Conservation (phyloP, 2,888 invertebrate genomes). For the Tetranychus truncatus region DNA sequence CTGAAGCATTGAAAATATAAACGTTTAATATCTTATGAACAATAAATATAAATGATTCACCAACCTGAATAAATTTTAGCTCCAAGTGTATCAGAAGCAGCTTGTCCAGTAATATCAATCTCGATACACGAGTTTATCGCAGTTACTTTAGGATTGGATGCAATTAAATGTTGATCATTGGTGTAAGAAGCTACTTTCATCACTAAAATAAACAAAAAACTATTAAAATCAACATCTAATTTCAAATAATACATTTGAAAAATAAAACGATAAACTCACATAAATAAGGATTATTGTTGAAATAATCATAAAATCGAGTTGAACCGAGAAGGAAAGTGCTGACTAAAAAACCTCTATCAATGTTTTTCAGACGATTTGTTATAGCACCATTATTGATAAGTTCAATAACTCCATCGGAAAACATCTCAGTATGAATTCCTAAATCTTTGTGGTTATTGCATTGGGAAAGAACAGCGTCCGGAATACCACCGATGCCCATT, state of each 20-base stretch:
- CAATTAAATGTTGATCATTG: constrained; percentile 51
- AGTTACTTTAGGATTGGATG: constrained; percentile 70
- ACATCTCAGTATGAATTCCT: constrained; percentile 38
- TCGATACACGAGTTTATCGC: constrained; percentile 93
- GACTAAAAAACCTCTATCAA: constrained; percentile 35
- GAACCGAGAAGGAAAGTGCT: constrained; percentile 36
- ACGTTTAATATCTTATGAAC: too few relatives aligned
- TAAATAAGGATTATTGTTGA: constrained; percentile 37
- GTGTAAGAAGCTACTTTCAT: constrained; percentile 45
- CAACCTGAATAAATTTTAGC: constrained; percentile 41
- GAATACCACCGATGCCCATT: constrained; percentile 44
- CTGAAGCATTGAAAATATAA: constrained; percentile 31
- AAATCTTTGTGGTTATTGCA: constrained; percentile 35
- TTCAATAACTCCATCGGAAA: constrained; percentile 37
- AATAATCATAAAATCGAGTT: constrained; percentile 35
- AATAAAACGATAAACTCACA: constrained; percentile 28
- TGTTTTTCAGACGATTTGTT: constrained; percentile 35
- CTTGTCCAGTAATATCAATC: constrained; percentile 80
- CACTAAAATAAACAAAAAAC: constrained; percentile 37
- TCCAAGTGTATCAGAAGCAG: constrained; percentile 81
- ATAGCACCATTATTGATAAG: constrained; percentile 34
- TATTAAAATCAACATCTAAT: neutral
- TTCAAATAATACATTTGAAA: neutral
- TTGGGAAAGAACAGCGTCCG: constrained; percentile 35
- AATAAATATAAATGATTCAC: too few relatives aligned